Percentiles rank a stretch among this genome's conserved stretches.
phyloP scores from a whole-genome alignment of 53 echinoderm and acorn worm genomes.

The Temnopleurus reevesii region DNA sequence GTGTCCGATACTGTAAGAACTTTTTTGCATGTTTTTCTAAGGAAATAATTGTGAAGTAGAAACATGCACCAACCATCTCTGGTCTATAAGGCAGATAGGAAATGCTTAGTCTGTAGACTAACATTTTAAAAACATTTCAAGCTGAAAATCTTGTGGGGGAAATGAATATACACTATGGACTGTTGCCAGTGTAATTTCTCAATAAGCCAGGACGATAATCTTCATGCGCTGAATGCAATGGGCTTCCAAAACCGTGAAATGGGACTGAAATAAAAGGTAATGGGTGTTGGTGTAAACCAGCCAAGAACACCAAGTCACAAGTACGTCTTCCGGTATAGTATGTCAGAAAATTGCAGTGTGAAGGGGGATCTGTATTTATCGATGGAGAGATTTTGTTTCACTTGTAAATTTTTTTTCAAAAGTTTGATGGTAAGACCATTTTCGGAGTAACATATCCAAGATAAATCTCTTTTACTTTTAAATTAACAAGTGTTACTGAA shows the following conservation, averaged over 20 bases:
- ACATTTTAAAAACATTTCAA: background rate
- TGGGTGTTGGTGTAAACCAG: background rate
- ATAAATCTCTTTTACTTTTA: too few species aligned
- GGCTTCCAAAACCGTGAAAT: background rate
- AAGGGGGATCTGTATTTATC: background rate
- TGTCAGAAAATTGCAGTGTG: constrained; percentile 23
- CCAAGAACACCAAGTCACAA: constrained; percentile 1
- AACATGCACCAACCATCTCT: background rate
- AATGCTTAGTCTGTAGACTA: constrained; percentile 22
- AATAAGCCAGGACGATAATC: background rate
- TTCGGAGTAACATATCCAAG: too few species aligned
- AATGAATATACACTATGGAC: constrained; percentile 18
- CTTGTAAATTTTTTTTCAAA: too few species aligned
- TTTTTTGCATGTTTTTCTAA: background rate
- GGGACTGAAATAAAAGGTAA: constrained; percentile 31
- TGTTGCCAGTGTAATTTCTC: background rate
- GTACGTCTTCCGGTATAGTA: constrained; percentile 12
- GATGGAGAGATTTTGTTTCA: background rate
- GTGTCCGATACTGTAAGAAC: background rate
- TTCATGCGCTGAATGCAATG: background rate
- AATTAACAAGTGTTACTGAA: too few species aligned
- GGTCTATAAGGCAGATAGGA: background rate
- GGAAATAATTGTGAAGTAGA: background rate
- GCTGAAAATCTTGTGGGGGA: background rate
- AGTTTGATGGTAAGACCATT: too few species aligned